Percentiles rank a stretch among this genome's conserved stretches.
These are phyloP conservation scores for Thryonomys swinderianus DNA, from an alignment of 2,113 vertebrate species.

Conservation along the genomic window DNA sequence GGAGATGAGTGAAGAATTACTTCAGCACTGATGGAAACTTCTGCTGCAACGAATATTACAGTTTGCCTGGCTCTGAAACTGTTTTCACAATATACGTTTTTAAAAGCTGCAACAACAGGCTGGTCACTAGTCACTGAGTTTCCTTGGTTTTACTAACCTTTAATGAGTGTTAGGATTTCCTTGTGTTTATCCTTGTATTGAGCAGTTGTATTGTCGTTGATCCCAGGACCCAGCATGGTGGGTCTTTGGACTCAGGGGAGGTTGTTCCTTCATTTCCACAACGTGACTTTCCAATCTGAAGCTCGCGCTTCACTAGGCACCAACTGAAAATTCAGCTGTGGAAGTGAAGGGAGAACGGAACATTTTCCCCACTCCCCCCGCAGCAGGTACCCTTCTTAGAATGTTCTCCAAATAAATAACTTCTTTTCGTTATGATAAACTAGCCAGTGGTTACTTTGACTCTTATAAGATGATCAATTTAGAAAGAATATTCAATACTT, in stretches of 20 bases:
- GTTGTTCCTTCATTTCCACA: neutral
- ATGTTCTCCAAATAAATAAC: neutral
- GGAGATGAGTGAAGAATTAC: neutral
- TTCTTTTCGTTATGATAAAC: slow-evolving; percentile 35
- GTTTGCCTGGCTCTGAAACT: neutral
- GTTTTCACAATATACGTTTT: neutral
- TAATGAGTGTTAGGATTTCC: neutral
- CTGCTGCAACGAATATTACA: neutral
- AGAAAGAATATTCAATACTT: neutral
- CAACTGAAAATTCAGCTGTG: neutral
- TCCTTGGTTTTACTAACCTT: slow-evolving; percentile 27
- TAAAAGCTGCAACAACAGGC: neutral
- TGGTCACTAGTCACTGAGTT: neutral
- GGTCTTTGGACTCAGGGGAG: neutral
- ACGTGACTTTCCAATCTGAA: neutral
- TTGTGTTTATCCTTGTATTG: neutral
- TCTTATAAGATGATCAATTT: neutral
- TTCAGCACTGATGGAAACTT: slow-evolving; percentile 26
- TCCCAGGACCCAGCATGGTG: neutral
- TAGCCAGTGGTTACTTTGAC: neutral
- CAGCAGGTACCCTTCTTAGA: slow-evolving; percentile 5
- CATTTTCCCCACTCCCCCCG: neutral
- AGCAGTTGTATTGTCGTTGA: neutral
- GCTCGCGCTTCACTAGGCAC: neutral
- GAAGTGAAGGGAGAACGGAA: neutral